phyloP scores from a whole-genome alignment of 1,140 invertebrate genomes.

The Drosophila grimshawi region DNA sequence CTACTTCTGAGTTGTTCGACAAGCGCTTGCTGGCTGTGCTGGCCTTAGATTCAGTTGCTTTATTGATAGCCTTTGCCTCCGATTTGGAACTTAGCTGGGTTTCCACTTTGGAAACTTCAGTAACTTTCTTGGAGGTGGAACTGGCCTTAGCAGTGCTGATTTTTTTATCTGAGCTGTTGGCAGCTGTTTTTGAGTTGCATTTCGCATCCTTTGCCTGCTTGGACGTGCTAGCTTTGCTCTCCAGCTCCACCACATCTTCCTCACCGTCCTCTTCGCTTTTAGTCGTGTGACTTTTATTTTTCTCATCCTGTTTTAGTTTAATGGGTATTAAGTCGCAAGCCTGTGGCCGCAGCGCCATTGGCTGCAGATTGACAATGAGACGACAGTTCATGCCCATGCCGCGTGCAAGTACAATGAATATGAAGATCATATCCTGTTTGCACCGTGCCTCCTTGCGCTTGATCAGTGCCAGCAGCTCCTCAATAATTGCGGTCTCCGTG shows the following conservation, averaged over 20 bases:
- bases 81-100: background rate
- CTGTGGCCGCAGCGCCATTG: slow-evolving; percentile 87
- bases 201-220: slow-evolving; percentile 16
- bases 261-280: slow-evolving; percentile 44
- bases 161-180: background rate
- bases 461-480: slow-evolving; percentile 87
- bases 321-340: slow-evolving; percentile 87
- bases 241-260: slow-evolving; percentile 5
- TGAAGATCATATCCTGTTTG: slow-evolving; percentile 89
- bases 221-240: slow-evolving; percentile 26
- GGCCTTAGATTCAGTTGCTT: background rate
- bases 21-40: background rate
- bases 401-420: slow-evolving; percentile 91
- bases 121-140: background rate
- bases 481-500: slow-evolving; percentile 80
- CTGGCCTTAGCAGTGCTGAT: background rate
- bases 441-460: slow-evolving; percentile 87
- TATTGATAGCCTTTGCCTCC: slow-evolving; percentile 16
- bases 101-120: background rate
- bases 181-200: background rate
- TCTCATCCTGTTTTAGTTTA: slow-evolving; percentile 85
- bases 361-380: slow-evolving; percentile 89
- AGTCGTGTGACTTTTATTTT: slow-evolving; percentile 55
- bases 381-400: slow-evolving; percentile 92
- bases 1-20: slow-evolving; percentile 3